phyloP scores from a whole-genome alignment of 2,113 vertebrate genomes.

The Anhinga anhinga region DNA sequence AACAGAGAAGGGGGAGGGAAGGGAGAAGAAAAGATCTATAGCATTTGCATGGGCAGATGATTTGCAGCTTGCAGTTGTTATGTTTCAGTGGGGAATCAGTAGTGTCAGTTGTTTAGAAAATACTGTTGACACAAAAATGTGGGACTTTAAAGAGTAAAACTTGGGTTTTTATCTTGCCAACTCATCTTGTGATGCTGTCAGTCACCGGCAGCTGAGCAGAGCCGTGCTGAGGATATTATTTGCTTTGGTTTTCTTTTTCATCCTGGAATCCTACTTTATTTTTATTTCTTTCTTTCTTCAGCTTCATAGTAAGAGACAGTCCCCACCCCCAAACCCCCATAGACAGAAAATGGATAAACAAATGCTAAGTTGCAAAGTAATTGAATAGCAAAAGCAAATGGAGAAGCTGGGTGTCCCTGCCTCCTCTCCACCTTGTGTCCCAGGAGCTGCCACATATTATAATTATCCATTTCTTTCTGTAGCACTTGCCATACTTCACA shows the following conservation, averaged over 20 bases:
- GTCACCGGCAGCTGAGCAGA: not conserved
- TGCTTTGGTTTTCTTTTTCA: not conserved
- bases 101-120: constrained; percentile 5
- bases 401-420: not conserved
- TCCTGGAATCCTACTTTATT: not conserved
- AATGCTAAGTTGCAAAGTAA: not conserved
- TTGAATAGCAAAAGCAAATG: not conserved
- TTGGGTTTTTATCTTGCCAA: not conserved
- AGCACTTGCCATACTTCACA: not conserved
- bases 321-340: not conserved
- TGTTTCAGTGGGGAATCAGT: not conserved
- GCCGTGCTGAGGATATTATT: not conserved
- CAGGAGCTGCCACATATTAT: not conserved
- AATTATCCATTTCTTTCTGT: not conserved
- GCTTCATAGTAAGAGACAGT: not conserved
- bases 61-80: not conserved
- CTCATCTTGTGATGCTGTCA: not conserved
- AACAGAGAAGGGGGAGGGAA: not conserved
- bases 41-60: not conserved
- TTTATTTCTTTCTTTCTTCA: not conserved
- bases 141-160: constrained; percentile 1
- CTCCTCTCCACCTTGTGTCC: not conserved
- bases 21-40: not conserved
- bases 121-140: not conserved
- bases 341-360: not conserved